A percentile compares a stretch with the other conserved stretches of the same genome.
Conservation (phyloP, 2,888 invertebrate species). For the Blastobasis lacticolella region DNA sequence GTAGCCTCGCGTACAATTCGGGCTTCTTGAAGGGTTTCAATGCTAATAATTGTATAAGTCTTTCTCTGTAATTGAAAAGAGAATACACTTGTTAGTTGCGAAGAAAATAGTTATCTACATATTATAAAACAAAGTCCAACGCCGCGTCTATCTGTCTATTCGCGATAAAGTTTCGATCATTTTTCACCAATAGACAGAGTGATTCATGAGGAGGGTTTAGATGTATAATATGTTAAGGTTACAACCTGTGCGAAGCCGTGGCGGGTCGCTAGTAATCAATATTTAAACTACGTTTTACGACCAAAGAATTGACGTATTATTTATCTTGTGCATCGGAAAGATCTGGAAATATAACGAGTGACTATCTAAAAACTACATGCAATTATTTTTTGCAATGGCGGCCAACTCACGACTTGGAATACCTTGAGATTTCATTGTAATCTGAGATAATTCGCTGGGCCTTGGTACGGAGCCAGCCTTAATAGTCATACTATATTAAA, state of each 20-base stretch:
- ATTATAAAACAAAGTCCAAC: too few species aligned
- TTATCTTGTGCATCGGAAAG: too few species aligned
- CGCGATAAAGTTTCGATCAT: too few species aligned
- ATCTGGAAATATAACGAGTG: too few species aligned
- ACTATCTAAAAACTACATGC: neutral
- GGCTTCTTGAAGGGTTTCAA: slow-evolving; percentile 95
- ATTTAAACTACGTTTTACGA: too few species aligned
- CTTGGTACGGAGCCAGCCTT: neutral
- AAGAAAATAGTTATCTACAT: neutral
- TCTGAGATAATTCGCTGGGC: slow-evolving; percentile 3
- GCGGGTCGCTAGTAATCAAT: too few species aligned
- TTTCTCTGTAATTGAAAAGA: slow-evolving; percentile 82
- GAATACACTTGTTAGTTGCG: slow-evolving; percentile 12
- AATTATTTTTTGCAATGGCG: slow-evolving; percentile 8
- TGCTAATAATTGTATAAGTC: slow-evolving; percentile 95
- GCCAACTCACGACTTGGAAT: slow-evolving; percentile 3
- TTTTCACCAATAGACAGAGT: too few species aligned
- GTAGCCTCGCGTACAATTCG: slow-evolving; percentile 87
- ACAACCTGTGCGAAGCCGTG: too few species aligned
- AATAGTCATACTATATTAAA: neutral
- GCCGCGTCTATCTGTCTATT: too few species aligned
- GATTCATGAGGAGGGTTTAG: too few species aligned
- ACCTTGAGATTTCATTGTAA: slow-evolving; percentile 9
- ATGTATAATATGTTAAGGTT: too few species aligned
- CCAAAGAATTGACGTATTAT: too few species aligned